Base-by-base conservation (phyloP, 1,140 invertebrate species). In the Eubasilissa regina region DNA sequence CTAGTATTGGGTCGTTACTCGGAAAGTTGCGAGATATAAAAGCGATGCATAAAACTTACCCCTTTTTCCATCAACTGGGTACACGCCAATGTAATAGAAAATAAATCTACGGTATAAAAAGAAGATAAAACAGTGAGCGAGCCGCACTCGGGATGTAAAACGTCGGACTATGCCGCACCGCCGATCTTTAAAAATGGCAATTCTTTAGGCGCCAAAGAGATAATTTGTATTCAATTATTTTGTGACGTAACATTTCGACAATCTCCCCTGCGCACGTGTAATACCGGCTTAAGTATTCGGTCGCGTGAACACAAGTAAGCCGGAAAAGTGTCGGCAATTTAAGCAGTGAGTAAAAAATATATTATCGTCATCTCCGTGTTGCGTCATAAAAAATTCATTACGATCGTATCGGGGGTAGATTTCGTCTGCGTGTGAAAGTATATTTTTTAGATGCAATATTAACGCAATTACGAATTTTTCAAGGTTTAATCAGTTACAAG, bases 141-240 rank as follows among this genome's bases (percentile, higher is more conserved):
- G 25, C 25, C 6, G 25, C 8, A 64, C 25, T 35, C 60, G 25
- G 25, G 19, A 17, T 15, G 35, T 66, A 25, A 66, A 44, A 44
- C 13, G 1, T 10, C 35, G 43, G 44, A 66, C 35, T 43, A n/a
- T n/a, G n/a, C 0, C 47, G 66, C 44, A 17, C 43, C 66, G 19
- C 51, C 21, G 66, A 70, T 51, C 47, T 25, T 70, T 17, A 17
- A 51, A 70, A 70, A 48, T 19, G 53, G 72, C 55, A 53, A 58
- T 44, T 12, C 72, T 58, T 43, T 56, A 35, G 35, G 35, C 64
- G 55, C 56, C 25, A 56, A 74, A 56, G 51, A 74, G 35, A 74
- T 58, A 55, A 74, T 74, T 74, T 56, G 72, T 74, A 74, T 74
- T 74, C 55, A 51, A 55, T 74, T 56, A 74, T 74, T 15, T 60